Evolutionary conservation across 2,797 vertebrate species (phyloP).

Genomic region (Phyllotis vaccarum): DNA sequence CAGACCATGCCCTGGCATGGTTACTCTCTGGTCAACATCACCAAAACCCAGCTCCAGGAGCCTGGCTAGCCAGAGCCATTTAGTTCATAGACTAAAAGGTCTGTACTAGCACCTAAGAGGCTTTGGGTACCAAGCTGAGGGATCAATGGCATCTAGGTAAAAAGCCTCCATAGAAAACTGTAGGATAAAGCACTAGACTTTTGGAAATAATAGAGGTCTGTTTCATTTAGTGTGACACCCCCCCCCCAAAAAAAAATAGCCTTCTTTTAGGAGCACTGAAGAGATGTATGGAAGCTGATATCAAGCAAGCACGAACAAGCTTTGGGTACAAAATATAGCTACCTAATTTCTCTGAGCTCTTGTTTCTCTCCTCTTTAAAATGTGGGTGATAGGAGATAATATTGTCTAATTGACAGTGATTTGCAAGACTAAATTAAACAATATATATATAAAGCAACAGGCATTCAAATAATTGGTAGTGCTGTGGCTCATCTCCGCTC

Average conservation of each 20-base stretch:
- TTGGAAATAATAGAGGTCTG: not conserved
- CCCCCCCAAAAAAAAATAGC: not conserved
- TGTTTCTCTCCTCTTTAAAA: slow-evolving; percentile 21
- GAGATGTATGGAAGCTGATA: not conserved
- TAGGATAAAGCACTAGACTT: not conserved
- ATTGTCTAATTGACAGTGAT: not conserved
- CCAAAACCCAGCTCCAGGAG: not conserved
- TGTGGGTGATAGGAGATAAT: not conserved
- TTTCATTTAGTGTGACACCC: not conserved
- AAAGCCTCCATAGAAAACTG: not conserved
- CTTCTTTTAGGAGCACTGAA: not conserved
- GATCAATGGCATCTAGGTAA: not conserved
- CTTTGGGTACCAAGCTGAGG: not conserved
- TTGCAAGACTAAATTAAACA: not conserved
- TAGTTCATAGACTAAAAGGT: not conserved
- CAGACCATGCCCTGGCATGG: not conserved
- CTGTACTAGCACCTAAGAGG: not conserved
- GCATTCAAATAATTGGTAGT: not conserved
- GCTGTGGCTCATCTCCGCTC: not conserved
- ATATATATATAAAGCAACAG: not conserved
- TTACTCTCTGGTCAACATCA: not conserved
- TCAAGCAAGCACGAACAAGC: not conserved
- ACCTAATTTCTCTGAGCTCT: not conserved
- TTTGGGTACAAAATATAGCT: not conserved
- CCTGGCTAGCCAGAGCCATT: not conserved